Evolutionary conservation across 2,888 invertebrate species (phyloP), one percentile per base, ranked within the genome.

Genomic region (Odiellus spinosus): DNA sequence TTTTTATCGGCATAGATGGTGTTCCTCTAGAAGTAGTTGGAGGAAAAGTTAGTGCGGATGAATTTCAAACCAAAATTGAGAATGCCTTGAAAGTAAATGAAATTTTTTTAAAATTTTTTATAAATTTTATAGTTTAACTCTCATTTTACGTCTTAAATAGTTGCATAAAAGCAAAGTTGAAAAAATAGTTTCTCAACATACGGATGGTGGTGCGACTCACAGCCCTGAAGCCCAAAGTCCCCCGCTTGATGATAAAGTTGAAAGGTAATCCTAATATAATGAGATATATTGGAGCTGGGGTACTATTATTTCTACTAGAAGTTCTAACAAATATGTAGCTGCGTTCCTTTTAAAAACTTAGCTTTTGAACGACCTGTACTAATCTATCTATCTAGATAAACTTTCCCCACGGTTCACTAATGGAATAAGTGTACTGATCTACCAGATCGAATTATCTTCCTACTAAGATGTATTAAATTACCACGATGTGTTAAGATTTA

Each of bases 1-100:
- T 82, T 69, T 87, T 88, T 61, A 88, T 91, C 62, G 85, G 83
- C 0, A 72, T 77, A 46, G 77, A 77, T 60, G 90, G 90, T 1
- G 72, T 75, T 1, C 83, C 88, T 0, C 60, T 90, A 45, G 85
- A 87, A 63, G 77, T 88, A 45, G 74, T 85, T 12, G 77, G 74
- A 3, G 77, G 77, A 60, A 71, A 66, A 58, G 68, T 76, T 2
- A 69, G 74, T 19, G 64, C 73, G n/a, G 63, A 71, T 1, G 77
- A 77, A 53, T 69, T 88, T 45, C 67, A 72, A 0, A 60, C 64
- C 3, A 78, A 79, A 65, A 76, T 87, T 50, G 73, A 78, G 52
- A 68, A 71, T 51, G 74, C 81, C 49, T 57, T 77, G 38, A 62
- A 64, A 40, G 73, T 73, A 59, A 44, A 39, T 39, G 11, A 21